Evolutionary conservation across 2,888 invertebrate genomes (phyloP), one percentile per base, ranked within the genome.

Genomic region (Caenorhabditis doughertyi): DNA sequence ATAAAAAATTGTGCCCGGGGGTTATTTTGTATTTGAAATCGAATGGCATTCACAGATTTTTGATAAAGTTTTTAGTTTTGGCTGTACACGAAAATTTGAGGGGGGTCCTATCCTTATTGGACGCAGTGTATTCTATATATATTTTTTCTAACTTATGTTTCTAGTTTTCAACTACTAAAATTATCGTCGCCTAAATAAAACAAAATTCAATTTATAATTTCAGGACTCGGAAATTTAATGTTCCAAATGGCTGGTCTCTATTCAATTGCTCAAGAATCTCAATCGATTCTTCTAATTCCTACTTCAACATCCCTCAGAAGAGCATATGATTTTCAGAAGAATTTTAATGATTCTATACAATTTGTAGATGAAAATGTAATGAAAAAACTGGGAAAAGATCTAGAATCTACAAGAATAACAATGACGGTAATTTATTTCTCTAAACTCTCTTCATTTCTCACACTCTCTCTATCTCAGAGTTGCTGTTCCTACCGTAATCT

Each of bases 201-300:
- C 39, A 8, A 39, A 39, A 39, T 18, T 44, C 42, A n/a, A n/a
- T n/a, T 21, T 7, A 21, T 47, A 27, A 35, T 67, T 85, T 56
- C 71, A 90, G 91, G 91, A 11, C 81, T 90, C 29, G 91, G 91
- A 44, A 91, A 91, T 71, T 81, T 88, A 39, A 90, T 91, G 90
- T 91, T 91, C 83, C 89, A 91, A 80, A 81, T 88, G 56, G 90
- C 91, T 13, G 79, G 88, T 18, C 80, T 90, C 21, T 32, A 83
- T 1, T 83, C 84, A 8, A 62, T 90, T 1, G 89, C 91, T 1
- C 32, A 39, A 18, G 25, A 81, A 13, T 29, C 83, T 42, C 58
- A 84, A 8, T 87, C 89, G 3, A 83, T 49, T 25, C 60, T 91
- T 35, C 62, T 91, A n/a, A 67, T 91, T 39, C 89, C 91, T 8